phyloP scores from a whole-genome alignment of 2,888 invertebrate genomes.

The Heliconius hortense region DNA sequence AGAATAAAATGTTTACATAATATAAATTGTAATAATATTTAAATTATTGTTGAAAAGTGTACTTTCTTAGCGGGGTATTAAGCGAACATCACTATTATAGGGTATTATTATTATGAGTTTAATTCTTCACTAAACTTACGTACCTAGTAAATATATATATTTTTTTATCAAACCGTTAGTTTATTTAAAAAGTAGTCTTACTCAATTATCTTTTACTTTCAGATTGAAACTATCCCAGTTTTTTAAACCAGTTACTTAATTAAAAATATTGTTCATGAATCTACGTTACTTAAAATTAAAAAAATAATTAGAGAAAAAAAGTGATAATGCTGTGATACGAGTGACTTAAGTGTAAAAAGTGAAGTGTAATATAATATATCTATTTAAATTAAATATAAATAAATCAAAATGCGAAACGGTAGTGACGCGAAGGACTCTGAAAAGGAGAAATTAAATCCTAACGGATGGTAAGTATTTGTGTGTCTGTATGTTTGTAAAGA shows the following conservation, averaged over 20 bases:
- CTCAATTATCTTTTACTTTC: conserved; percentile 19
- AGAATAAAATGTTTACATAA: neutral
- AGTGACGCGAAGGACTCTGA: conserved; percentile 56
- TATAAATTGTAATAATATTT: neutral
- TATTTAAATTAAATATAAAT: conserved; percentile 28
- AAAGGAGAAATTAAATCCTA: conserved; percentile 65
- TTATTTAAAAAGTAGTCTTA: conserved; percentile 5
- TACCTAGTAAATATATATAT: neutral
- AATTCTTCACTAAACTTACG: neutral
- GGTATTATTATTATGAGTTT: neutral
- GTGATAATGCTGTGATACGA: conserved; percentile 24
- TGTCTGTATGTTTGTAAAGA: neutral
- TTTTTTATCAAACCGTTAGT: neutral
- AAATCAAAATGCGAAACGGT: conserved; percentile 38
- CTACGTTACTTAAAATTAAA: conserved; percentile 5
- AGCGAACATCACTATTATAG: conserved; percentile 12
- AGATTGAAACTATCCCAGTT: conserved; percentile 24
- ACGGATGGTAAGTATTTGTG: conserved; percentile 62
- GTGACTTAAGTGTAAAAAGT: conserved; percentile 32
- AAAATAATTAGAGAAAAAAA: conserved; percentile 2
- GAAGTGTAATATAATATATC: conserved; percentile 26
- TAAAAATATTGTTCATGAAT: conserved; percentile 11
- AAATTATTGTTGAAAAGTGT: neutral
- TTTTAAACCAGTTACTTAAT: conserved; percentile 23
- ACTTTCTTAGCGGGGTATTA: neutral